Evolutionary conservation across 2,113 vertebrate genomes (phyloP).

Genomic region (Nestor notabilis): DNA sequence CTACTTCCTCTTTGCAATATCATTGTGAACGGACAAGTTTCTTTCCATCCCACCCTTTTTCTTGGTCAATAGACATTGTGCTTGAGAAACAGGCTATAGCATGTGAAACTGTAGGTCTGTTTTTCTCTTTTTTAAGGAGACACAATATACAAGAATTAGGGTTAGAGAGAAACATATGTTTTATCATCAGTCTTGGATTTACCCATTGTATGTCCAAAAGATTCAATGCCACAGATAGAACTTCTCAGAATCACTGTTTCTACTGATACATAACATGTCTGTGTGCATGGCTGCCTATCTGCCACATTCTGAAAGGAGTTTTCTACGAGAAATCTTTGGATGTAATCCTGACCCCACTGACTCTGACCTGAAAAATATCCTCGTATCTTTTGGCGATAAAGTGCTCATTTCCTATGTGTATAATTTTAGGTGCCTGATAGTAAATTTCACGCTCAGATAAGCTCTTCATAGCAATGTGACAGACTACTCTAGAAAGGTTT

Average conservation of each 20-base stretch:
- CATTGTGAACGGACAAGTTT: neutral
- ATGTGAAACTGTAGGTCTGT: neutral
- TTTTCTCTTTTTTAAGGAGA: neutral
- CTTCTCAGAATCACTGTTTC: neutral
- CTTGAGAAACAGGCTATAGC: neutral
- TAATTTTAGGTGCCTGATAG: neutral
- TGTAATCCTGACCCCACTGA: neutral
- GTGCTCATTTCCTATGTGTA: neutral
- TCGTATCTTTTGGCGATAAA: neutral
- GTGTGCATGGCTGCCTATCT: neutral
- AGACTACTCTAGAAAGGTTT: neutral
- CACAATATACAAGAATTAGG: neutral
- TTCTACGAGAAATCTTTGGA: neutral
- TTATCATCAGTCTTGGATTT: neutral
- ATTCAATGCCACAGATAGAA: neutral
- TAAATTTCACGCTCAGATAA: neutral
- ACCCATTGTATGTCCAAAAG: neutral
- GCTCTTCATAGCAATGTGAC: neutral
- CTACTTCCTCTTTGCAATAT: neutral
- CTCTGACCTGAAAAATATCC: neutral
- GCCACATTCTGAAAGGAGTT: neutral
- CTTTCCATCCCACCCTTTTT: neutral
- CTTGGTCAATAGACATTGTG: neutral
- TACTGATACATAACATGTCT: neutral
- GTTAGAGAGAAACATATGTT: neutral